Base-by-base conservation (phyloP, 2,113 vertebrate genomes). In the Columbina picui region DNA sequence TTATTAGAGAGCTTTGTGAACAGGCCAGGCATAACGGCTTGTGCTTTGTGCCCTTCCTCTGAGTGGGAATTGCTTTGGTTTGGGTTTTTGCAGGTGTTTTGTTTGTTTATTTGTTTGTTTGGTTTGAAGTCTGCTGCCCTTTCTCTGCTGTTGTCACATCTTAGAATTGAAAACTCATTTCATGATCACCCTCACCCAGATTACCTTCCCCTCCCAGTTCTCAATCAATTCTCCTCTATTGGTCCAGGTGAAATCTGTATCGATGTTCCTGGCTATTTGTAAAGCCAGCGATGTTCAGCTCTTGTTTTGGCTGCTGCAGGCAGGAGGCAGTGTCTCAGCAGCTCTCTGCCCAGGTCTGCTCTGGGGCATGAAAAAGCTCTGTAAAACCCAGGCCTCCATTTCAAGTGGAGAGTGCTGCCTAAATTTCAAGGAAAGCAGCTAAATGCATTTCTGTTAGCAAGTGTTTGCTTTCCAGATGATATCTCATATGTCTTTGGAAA, bases 91-190 rank as follows among this genome's bases (percentile, higher is more conserved):
- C 41, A 83, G 26, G 41, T 61, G 21, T 39, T 34, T 12, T 26
- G 13, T 30, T 53, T 26, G 9, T 19, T 45, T n/a, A 0, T n/a
- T 59, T 26, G 12, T 50, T 50, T 73, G 52, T 29, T 61, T 29
- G 43, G 43, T 47, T 43, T 39, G 15, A 0, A 30, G 7, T 68
- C 52, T 56, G 12, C 61, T 71, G 22, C 79, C 26, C 32, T 87
- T 91, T 68, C 43, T 74, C 14, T 84, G 10, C n/a, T 80, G 47
- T 89, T 90, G 59, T 84, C 26, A 47, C 38, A 41, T 83, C 38
- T 86, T 84, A 67, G 29, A 93, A 77, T 21, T 69, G 41, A 80
- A 81, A 96, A 80, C 32, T 64, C 53, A 89, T 84, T 92, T 89
- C 14, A 16, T 55, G 49, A 87, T 84, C 60, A 12, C 59, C 80